Evolutionary conservation across 2,113 vertebrate species (phyloP), one percentile per base, ranked within the genome.

Genomic region (Antidorcas marsupialis): DNA sequence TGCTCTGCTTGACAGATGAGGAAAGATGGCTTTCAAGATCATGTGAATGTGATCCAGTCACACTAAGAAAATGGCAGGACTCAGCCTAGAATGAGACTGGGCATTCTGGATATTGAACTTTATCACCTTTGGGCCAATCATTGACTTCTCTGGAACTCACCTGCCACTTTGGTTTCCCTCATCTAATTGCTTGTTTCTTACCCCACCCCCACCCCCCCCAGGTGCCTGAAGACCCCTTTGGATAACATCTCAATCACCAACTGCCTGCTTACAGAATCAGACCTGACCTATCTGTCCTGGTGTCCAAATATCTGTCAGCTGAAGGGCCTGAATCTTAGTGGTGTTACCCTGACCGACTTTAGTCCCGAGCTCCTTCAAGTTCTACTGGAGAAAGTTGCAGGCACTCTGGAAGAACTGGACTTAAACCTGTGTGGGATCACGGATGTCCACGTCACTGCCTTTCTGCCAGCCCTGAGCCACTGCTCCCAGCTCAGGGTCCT

Each of bases 331-430:
- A 43, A 39, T 7, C 47, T 96, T 16, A 95, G 28, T 2, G 64
- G 36, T 0, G 0, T 43, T 64, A 7, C 0, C 21, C 93, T 96
- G 67, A 1, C 13, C 1, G 0, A 10, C 13, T 7, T 82, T 1
- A 64, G 8, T 12, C 94, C 57, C 0, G 27, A 91, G 64, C 71
- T 30, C 14, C 83, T 96, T 43, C 43, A 8, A 9, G 25, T n/a
- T 16, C 94, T 97, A 13, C 93, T 92, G 1, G 67, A 89, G 71
- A 60, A 3, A 33, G 59, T 28, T 0, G 28, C 74, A 25, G 45
- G 2, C 81, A 90, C 36, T 19, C 57, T 96, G 25, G 19, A 55
- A 71, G 74, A 78, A 8, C 27, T 78, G 39, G 43, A 45, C 74
- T 47, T 78, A 45, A 45, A 78, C 2, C 1, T 33, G 6, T 95